Percentiles rank a stretch among this genome's conserved stretches.
These are phyloP conservation scores for Pterostichus madidus DNA, from an alignment of 2,888 invertebrate species.

Conservation along the genomic window DNA sequence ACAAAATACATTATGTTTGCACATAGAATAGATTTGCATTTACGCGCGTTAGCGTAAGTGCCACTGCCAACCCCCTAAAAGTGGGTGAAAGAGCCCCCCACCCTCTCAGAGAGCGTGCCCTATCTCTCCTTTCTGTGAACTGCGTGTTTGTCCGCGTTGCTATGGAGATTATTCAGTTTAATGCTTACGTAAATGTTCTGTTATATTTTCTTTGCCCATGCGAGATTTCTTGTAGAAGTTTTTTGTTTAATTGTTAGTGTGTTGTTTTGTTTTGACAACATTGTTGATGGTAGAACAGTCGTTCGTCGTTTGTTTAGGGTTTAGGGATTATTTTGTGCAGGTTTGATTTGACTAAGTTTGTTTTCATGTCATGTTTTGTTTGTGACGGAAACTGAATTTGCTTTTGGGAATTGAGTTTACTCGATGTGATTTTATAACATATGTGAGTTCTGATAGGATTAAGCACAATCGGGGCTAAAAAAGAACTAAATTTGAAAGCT, in stretches of 20 bases:
- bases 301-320: neutral
- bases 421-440: too few species aligned
- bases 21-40: constrained; percentile 50
- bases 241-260: too few species aligned
- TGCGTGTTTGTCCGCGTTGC: too few species aligned
- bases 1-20: constrained; percentile 43
- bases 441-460: too few species aligned
- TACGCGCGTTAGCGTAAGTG: constrained; percentile 46
- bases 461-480: too few species aligned
- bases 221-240: neutral
- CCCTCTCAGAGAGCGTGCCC: constrained; percentile 11
- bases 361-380: too few species aligned
- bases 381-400: too few species aligned
- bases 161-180: constrained; percentile 13
- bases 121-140: constrained; percentile 15
- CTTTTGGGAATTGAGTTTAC: too few species aligned
- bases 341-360: too few species aligned
- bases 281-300: neutral
- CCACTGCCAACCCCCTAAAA: neutral
- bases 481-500: too few species aligned
- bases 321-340: too few species aligned
- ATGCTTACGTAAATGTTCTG: neutral
- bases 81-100: neutral
- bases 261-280: too few species aligned
- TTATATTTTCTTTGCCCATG: neutral